Conservation (phyloP, 2,888 invertebrate species). For the Diaphora mendica region DNA sequence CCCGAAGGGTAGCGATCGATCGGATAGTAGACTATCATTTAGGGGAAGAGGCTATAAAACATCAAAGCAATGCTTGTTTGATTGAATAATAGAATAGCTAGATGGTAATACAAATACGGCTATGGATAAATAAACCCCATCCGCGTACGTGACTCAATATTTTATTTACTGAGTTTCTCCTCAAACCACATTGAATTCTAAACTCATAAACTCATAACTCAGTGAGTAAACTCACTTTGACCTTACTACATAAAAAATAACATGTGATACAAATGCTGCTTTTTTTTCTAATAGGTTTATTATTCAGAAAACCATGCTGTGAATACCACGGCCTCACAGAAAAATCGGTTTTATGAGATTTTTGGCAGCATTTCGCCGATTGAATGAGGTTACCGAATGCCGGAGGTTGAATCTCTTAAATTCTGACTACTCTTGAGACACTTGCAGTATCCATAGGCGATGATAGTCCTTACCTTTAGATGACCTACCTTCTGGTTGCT, state of each 20-base stretch:
- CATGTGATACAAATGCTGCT: conserved; percentile 17
- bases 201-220: too few relatives aligned
- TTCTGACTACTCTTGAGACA: too few relatives aligned
- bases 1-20: conserved; percentile 71
- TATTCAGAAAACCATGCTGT: too few relatives aligned
- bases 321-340: too few relatives aligned
- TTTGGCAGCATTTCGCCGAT: too few relatives aligned
- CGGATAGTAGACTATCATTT: conserved; percentile 64
- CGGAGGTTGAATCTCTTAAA: too few relatives aligned
- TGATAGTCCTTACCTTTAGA: too few relatives aligned
- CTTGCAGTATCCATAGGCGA: too few relatives aligned
- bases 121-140: conserved; percentile 51
- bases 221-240: conserved; percentile 23
- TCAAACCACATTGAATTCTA: conserved; percentile 18
- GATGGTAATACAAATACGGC: conserved; percentile 49
- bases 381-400: too few relatives aligned
- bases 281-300: conserved; percentile 9
- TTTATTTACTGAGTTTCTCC: conserved; percentile 43
- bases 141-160: conserved; percentile 53
- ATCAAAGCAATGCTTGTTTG: conserved; percentile 69
- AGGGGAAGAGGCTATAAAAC: conserved; percentile 71
- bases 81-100: conserved; percentile 72
- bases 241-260: conserved; percentile 18
- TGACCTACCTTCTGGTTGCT: too few relatives aligned
- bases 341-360: too few relatives aligned